Evolutionary conservation across 2,797 vertebrate species (phyloP).

Genomic region (Craterocephalus amniculus): DNA sequence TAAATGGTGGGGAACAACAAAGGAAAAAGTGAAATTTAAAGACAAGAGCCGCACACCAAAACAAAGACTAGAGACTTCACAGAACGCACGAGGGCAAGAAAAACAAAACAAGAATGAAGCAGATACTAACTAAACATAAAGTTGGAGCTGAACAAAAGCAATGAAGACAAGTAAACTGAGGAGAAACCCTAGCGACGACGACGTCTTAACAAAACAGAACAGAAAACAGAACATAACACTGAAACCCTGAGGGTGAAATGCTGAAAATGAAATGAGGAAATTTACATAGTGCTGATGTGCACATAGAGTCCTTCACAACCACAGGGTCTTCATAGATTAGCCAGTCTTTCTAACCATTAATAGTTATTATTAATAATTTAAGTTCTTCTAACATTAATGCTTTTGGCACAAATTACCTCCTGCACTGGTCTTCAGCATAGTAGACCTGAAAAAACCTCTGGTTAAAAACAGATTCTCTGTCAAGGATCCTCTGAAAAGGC

Average conservation of each 20-base stretch:
- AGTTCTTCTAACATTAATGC: too few species aligned
- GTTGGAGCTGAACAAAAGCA: neutral
- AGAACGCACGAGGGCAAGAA: neutral
- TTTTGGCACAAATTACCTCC: too few species aligned
- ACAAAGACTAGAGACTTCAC: neutral
- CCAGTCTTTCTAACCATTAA: too few species aligned
- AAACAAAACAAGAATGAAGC: neutral
- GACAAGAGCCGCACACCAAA: neutral
- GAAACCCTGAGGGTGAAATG: neutral
- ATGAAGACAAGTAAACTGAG: neutral
- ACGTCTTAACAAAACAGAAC: neutral
- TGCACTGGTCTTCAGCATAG: too few species aligned
- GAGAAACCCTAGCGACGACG: neutral
- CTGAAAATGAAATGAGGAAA: too few species aligned
- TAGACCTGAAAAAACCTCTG: too few species aligned
- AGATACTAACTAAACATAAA: neutral
- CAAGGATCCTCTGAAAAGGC: too few species aligned
- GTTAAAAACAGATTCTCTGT: too few species aligned
- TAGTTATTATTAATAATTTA: too few species aligned
- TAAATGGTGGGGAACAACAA: neutral
- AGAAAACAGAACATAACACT: neutral
- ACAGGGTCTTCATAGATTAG: too few species aligned
- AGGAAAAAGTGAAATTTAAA: neutral
- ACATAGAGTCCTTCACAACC: too few species aligned
- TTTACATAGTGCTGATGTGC: too few species aligned